phyloP scores from a whole-genome alignment of 2,797 vertebrate genomes.

The Thamnophis elegans region DNA sequence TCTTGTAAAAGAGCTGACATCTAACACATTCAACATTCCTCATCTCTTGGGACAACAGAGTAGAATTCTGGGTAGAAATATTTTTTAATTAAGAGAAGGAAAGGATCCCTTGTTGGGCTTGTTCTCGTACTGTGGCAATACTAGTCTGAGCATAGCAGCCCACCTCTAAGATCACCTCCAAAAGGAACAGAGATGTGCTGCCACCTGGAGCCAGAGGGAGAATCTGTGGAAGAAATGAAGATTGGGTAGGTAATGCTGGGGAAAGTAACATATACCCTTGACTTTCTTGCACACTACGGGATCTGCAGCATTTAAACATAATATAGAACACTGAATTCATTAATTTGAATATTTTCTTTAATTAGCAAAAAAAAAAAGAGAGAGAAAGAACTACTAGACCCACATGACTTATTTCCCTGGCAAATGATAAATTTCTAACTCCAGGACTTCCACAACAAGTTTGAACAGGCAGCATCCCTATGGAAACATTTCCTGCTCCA shows the following conservation, averaged over 20 bases:
- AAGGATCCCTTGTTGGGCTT: background rate
- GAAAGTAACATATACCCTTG: background rate
- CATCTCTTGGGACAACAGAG: background rate
- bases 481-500: background rate
- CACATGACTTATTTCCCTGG: background rate
- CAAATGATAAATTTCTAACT: background rate
- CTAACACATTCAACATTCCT: background rate
- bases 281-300: no score
- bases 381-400: background rate
- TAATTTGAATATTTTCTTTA: background rate
- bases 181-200: conserved; percentile 1
- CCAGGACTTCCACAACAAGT: background rate
- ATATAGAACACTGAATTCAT: background rate
- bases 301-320: background rate
- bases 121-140: background rate
- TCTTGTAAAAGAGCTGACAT: background rate
- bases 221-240: background rate
- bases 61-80: background rate
- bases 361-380: background rate
- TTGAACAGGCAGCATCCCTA: background rate
- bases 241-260: background rate
- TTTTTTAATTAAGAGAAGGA: background rate
- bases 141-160: background rate
- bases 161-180: background rate
- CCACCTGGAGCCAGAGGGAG: background rate